Base-by-base conservation (phyloP, 2,888 invertebrate species). In the Disparrhopalites patrizii region DNA sequence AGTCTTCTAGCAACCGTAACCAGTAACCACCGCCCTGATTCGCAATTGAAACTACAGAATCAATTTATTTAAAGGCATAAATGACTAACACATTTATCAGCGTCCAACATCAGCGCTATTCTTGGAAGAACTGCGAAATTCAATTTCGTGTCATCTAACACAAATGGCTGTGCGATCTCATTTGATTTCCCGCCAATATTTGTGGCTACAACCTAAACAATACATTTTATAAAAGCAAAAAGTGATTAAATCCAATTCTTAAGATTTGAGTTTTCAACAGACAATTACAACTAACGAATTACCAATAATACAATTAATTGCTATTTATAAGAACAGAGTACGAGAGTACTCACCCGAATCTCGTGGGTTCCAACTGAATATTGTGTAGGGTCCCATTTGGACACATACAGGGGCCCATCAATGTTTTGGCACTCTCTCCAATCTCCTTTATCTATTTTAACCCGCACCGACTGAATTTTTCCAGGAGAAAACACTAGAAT, bases 401-500 rank as follows among this genome's bases (percentile, higher is more conserved):
- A 81, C 3, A 85, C 86, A 81, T 87, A 93, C 33, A 94, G 81
- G 8, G 91, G 88, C 31, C 87, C 87, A 73, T 85, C 80, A 7
- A 84, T 80, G 68, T 83, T 79, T 67, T 79, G 79, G 77, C 90
- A 89, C 57, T 80, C 77, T 68, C 80, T 79, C 90, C 90, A 91
- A 67, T 81, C 80, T 70, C 83, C 81, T 27, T 66, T 54, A 77
- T 91, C 82, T 75, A 93, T 84, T 74, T 84, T 83, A 52, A 91
- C 83, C 77, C 84, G 82, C 1, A 92, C 90, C 70, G 77, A 81
- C 40, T 80, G 80, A 67, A 93, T 84, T 38, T 82, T 77, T 8
- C 84, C 82, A 76, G 86, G 81, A 68, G 91, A 90, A 81, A 92
- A 93, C 36, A 86, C 87, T 73, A 93, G 79, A 73, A 92, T 81